These are phyloP conservation scores for Ibycter americanus DNA, from an alignment of 2,797 vertebrate species.

Conservation along the genomic window DNA sequence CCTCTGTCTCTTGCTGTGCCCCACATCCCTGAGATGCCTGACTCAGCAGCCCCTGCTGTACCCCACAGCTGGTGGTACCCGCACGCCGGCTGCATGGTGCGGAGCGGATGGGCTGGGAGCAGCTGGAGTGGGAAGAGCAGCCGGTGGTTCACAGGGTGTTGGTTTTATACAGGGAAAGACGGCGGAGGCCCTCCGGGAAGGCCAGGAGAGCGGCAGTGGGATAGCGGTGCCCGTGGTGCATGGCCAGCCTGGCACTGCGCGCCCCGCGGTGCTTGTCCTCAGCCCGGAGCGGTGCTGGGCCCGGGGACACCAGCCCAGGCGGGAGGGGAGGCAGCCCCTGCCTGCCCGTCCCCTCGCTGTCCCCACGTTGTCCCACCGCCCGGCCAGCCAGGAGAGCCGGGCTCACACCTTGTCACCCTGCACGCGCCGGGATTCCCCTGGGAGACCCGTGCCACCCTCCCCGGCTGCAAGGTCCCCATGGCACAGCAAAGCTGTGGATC, in stretches of 20 bases:
- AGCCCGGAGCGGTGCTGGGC: not conserved
- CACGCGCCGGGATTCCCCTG: rapidly evolving
- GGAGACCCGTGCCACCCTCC: not conserved
- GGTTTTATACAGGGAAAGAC: rapidly evolving
- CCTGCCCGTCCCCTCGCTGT: not conserved
- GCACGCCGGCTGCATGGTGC: rapidly evolving
- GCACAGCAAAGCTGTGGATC: not conserved
- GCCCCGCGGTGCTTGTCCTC: not conserved
- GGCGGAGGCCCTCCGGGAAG: rapidly evolving
- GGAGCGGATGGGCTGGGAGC: rapidly evolving
- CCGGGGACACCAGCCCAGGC: rapidly evolving
- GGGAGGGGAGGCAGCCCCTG: not conserved
- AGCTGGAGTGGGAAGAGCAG: not conserved
- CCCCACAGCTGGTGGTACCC: rapidly evolving
- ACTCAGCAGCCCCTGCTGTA: rapidly evolving
- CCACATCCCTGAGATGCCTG: not conserved
- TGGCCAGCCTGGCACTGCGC: rapidly evolving
- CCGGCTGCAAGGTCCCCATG: rapidly evolving
- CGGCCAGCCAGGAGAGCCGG: rapidly evolving
- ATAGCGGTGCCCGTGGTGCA: rapidly evolving
- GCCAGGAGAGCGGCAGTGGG: not conserved
- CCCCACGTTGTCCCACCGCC: not conserved
- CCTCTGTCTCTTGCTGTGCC: rapidly evolving
- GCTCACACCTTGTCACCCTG: rapidly evolving
- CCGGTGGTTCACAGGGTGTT: rapidly evolving